Evolutionary conservation across 2,888 invertebrate species (phyloP).

Genomic region (Rhamnusium bicolor): DNA sequence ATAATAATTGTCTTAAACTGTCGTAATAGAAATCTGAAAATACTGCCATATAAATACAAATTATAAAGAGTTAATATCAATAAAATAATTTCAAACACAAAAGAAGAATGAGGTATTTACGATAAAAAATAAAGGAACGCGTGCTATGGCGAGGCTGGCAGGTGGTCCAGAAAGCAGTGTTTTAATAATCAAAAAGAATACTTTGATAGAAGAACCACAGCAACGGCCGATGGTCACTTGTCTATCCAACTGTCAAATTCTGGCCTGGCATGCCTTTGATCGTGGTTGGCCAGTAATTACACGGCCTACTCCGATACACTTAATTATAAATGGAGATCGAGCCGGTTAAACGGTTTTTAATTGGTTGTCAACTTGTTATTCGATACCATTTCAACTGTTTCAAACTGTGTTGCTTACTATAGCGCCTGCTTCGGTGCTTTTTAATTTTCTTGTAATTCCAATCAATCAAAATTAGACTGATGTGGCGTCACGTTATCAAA

Average conservation of each 20-base stretch:
- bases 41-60: no score
- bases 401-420: slow-evolving; percentile 20
- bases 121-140: slow-evolving; percentile 42
- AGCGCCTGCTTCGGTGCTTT: slow-evolving; percentile 45
- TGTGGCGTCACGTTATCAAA: slow-evolving; percentile 1
- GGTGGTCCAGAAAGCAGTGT: slow-evolving; percentile 52
- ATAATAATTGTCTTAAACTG: not conserved
- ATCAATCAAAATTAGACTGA: slow-evolving; percentile 36
- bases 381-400: slow-evolving; percentile 57
- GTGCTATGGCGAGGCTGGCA: slow-evolving; percentile 49
- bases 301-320: slow-evolving; percentile 68
- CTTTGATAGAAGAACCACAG: slow-evolving; percentile 38
- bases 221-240: slow-evolving; percentile 60
- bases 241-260: slow-evolving; percentile 66
- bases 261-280: slow-evolving; percentile 60
- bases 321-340: slow-evolving; percentile 68
- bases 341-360: slow-evolving; percentile 68
- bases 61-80: not conserved
- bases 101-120: not conserved
- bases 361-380: slow-evolving; percentile 68
- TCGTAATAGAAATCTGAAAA: not conserved
- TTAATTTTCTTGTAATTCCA: slow-evolving; percentile 41
- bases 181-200: slow-evolving; percentile 45
- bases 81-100: not conserved
- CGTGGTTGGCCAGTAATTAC: slow-evolving; percentile 67